These are phyloP conservation scores for Diplolepis rosae DNA, from an alignment of 2,888 invertebrate species.

Conservation along the genomic window DNA sequence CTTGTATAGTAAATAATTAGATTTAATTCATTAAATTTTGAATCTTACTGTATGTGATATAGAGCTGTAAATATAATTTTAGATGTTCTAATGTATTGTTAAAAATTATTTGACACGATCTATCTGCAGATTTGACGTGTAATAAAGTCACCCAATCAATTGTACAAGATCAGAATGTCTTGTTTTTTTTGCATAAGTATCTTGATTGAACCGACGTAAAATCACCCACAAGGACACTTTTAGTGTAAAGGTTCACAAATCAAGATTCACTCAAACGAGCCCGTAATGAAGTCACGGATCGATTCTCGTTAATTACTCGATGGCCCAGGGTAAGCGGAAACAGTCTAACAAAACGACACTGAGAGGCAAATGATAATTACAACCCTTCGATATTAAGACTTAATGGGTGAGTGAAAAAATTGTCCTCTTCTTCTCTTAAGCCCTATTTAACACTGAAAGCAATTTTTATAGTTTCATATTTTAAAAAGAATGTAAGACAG, in stretches of 20 bases:
- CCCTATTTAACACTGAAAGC: too few species aligned
- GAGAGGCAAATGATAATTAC: not conserved
- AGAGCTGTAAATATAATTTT: conserved; percentile 28
- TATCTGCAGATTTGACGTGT: not conserved
- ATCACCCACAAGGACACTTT: conserved; percentile 9
- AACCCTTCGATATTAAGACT: not conserved
- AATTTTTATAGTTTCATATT: too few species aligned
- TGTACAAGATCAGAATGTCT: not conserved
- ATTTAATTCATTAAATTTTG: not conserved
- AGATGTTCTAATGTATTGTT: not conserved
- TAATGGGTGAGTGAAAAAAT: not conserved
- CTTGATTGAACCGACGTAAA: not conserved
- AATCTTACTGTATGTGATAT: conserved; percentile 1
- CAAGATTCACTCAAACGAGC: conserved; percentile 12
- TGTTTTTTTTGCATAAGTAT: not conserved
- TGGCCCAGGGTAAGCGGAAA: conserved; percentile 18
- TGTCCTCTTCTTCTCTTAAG: too few species aligned
- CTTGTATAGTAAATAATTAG: conserved; percentile 26
- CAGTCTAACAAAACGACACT: conserved; percentile 12
- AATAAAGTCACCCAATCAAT: conserved; percentile 18
- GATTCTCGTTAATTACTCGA: conserved; percentile 34
- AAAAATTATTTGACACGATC: not conserved
- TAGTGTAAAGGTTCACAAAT: not conserved
- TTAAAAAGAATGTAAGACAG: too few species aligned
- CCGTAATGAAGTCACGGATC: conserved; percentile 32